Percentiles rank a stretch among this genome's conserved stretches.
phyloP scores from a whole-genome alignment of 2,888 invertebrate species.

The Willowsia nigromaculata region DNA sequence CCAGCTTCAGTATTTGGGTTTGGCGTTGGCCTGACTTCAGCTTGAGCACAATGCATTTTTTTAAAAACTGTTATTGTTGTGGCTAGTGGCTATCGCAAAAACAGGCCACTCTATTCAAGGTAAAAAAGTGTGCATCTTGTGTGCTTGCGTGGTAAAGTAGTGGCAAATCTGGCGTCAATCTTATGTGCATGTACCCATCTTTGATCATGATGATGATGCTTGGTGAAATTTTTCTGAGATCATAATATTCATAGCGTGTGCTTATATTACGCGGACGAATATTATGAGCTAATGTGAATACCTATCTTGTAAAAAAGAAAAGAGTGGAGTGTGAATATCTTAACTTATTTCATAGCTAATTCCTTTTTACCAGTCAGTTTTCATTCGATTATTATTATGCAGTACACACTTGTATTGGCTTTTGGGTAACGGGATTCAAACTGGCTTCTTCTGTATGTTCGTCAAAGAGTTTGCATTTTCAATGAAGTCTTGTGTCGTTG shows the following conservation, averaged over 20 bases:
- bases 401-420: constrained; percentile 31
- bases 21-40: constrained; percentile 22
- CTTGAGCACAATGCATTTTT: neutral
- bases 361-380: neutral
- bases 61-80: constrained; percentile 11
- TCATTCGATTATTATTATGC: constrained; percentile 40
- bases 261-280: neutral
- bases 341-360: neutral
- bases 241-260: neutral
- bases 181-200: too few relatives aligned
- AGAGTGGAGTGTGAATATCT: constrained; percentile 2
- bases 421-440: constrained; percentile 55
- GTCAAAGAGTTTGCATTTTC: neutral
- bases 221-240: neutral
- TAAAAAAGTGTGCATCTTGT: neutral
- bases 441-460: constrained; percentile 27
- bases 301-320: constrained; percentile 23
- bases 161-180: too few relatives aligned
- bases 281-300: neutral
- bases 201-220: neutral
- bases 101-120: neutral
- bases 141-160: too few relatives aligned
- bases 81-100: neutral
- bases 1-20: constrained; percentile 41
- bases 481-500: neutral